Evolutionary conservation across 35 echinoderm and acorn worm species (phyloP).

Genomic region (Lytechinus variegatus): DNA sequence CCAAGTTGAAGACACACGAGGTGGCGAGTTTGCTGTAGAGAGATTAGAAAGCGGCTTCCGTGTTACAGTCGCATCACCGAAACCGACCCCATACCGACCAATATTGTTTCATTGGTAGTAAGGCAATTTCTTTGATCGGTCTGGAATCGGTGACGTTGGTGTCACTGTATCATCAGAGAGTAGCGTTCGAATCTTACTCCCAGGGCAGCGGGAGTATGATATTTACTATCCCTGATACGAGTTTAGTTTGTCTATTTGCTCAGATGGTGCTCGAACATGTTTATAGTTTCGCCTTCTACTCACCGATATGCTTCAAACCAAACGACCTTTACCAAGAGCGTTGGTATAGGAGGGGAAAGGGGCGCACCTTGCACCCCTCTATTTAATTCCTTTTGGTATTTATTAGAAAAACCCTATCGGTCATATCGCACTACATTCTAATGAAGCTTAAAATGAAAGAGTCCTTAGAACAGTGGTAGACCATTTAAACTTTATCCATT

Average conservation of each 20-base stretch:
- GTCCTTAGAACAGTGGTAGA: background rate
- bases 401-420: background rate
- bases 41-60: background rate
- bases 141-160: too few relatives aligned
- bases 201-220: background rate
- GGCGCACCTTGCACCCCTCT: background rate
- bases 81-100: too few relatives aligned
- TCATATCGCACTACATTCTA: background rate
- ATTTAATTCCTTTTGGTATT: background rate
- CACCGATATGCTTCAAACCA: background rate
- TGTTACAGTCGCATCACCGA: too few relatives aligned
- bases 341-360: background rate
- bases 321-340: background rate
- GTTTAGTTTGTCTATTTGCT: conserved; percentile 13
- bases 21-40: background rate
- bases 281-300: conserved; percentile 12
- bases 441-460: background rate
- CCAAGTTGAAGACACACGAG: background rate
- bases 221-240: background rate
- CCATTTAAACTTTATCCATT: background rate
- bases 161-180: background rate
- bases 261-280: background rate
- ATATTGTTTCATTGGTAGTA: too few relatives aligned
- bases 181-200: background rate
- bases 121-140: too few relatives aligned